phyloP scores from a whole-genome alignment of 1,140 invertebrate species.

The Drosophila asahinai region DNA sequence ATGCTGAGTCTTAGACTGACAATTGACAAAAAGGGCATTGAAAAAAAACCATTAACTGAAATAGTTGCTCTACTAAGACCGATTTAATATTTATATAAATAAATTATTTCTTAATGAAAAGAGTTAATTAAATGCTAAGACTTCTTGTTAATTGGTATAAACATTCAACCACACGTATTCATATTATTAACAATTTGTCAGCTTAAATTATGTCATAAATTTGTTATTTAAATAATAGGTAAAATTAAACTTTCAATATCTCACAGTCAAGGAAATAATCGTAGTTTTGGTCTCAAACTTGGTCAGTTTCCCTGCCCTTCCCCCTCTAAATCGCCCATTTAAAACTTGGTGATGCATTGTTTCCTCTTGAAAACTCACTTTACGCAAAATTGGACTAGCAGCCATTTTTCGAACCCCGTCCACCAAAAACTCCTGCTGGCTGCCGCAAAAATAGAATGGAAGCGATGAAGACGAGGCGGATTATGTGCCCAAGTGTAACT shows the following conservation, averaged over 20 bases:
- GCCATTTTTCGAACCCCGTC: neutral
- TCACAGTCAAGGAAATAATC: neutral
- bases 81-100: no score
- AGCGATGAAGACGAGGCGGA: conserved; percentile 74
- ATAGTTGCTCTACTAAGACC: neutral
- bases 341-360: conserved; percentile 43
- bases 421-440: conserved; percentile 33
- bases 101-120: neutral
- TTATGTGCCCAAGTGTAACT: conserved; percentile 85
- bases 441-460: conserved; percentile 61
- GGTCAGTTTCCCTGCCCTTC: neutral
- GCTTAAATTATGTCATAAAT: neutral
- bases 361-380: conserved; percentile 69
- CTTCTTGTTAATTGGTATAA: neutral
- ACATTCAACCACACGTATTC: neutral
- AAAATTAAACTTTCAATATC: neutral
- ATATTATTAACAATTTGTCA: no score
- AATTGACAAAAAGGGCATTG: neutral
- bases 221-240: no score
- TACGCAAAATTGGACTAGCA: conserved; percentile 64
- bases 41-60: neutral
- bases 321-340: conserved; percentile 5
- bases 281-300: neutral
- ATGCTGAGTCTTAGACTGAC: neutral
- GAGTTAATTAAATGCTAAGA: neutral